A percentile compares a stretch with the other conserved stretches of the same genome.
These are phyloP conservation scores for Nasonia longicornis DNA, from an alignment of 1,140 invertebrate species.

Conservation along the genomic window DNA sequence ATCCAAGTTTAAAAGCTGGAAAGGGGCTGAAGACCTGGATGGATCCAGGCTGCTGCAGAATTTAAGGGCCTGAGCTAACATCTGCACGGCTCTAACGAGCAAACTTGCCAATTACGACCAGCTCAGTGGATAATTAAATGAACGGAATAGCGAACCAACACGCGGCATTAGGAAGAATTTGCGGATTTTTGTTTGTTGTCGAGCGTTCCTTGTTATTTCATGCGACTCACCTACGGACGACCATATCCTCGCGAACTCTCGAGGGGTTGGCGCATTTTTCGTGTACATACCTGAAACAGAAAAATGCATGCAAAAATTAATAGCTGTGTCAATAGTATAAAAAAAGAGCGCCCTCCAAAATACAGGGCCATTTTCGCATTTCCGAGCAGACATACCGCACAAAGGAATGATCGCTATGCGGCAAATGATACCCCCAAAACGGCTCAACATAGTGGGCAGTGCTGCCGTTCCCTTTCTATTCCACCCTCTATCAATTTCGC, in stretches of 20 bases:
- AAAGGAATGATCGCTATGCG: background rate
- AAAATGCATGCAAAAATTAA: too few relatives aligned
- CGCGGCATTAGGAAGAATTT: background rate
- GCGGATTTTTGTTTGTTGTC: background rate
- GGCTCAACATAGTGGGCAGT: background rate
- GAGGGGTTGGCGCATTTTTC: too few relatives aligned
- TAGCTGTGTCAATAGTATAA: too few relatives aligned
- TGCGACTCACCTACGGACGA: too few relatives aligned
- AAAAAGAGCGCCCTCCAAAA: too few relatives aligned
- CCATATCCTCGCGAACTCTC: background rate
- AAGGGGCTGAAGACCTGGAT: background rate
- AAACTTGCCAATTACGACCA: background rate
- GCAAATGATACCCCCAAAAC: background rate
- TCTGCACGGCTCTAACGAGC: background rate
- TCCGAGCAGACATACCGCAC: background rate
- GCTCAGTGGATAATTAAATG: background rate
- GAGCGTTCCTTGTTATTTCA: background rate
- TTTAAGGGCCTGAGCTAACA: background rate
- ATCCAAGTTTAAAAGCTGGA: conserved; percentile 1
- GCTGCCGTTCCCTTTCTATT: background rate
- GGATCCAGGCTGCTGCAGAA: background rate
- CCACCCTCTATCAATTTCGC: background rate
- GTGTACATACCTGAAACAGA: too few relatives aligned
- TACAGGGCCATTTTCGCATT: too few relatives aligned
- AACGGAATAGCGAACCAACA: background rate